Base-by-base conservation (phyloP, 2,797 vertebrate genomes). In the Anableps anableps region DNA sequence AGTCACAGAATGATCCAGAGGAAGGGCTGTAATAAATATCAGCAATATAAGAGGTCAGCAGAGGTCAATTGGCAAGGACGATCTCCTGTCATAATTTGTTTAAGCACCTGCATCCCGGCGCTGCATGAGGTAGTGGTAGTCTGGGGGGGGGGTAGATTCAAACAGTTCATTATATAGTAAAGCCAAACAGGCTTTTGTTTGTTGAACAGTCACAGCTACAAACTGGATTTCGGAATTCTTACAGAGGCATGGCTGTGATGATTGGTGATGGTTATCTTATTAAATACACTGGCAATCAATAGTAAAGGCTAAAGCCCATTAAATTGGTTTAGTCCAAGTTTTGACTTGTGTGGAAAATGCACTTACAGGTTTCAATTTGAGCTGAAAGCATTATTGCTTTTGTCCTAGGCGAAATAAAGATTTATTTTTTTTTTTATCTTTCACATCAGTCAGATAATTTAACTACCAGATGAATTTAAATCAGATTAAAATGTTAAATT, bases 11-110 rank as follows among this genome's bases (percentile, higher is more conserved):
- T 94, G 94, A 94, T 94, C 92, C 79, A 72, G 79, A 90, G 82
- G 84, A 73, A 85, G 78, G 86, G 81, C 78, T 83, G 79, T 85
- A 91, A 94, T 95, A 96, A 96, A 95, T 95, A 94, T 93, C 83
- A 84, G 64, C 86, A 84, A 88, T 93, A 91, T 86, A 88, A 90
- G 85, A 91, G 94, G 93, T 95, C 93, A 93, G 74, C 82, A 91
- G 85, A 92, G 93, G 94, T 95, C 91, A 81, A 92, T 76, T 64
- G 13, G 83, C 19, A 45, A 88, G 76, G 95, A 93, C 95, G 89
- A 94, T 94, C 92, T 43, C 92, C 95, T 95, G 95, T 97, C 95
- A 96, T 97, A 97, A 96, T 97, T 97, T 96, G 94, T 97, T 97
- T 96, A 86, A 96, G 95, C 93, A 94, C 88, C 91, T 88, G 86